These are phyloP conservation scores for Melanotaenia pygmaea DNA, from an alignment of 2,797 vertebrate genomes.

Conservation along the genomic window DNA sequence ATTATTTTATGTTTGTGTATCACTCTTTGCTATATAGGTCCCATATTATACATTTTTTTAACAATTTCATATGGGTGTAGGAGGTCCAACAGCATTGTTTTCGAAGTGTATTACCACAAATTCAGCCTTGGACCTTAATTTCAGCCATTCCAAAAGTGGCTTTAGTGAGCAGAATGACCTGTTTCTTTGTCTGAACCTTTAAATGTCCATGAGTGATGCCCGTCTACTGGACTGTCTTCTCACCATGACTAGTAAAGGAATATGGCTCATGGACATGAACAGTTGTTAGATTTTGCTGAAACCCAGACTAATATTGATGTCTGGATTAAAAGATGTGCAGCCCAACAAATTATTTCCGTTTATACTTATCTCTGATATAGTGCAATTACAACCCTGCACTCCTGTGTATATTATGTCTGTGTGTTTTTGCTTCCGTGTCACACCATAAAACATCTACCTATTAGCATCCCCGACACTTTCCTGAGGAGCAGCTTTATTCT, in stretches of 20 bases:
- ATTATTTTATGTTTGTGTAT: background rate
- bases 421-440: conserved; percentile 31
- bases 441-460: conserved; percentile 73
- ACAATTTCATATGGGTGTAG: too few relatives aligned
- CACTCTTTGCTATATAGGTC: background rate
- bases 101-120: too few relatives aligned
- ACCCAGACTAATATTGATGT: background rate
- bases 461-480: conserved; percentile 74
- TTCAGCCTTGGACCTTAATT: too few relatives aligned
- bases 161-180: too few relatives aligned
- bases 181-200: too few relatives aligned
- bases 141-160: too few relatives aligned
- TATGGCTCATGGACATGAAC: background rate
- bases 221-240: background rate
- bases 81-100: too few relatives aligned
- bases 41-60: too few relatives aligned
- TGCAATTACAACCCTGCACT: conserved; percentile 49
- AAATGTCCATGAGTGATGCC: too few relatives aligned
- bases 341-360: conserved; percentile 12
- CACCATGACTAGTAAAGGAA: background rate
- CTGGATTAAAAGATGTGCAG: conserved; percentile 14
- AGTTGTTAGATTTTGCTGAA: background rate
- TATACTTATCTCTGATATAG: conserved; percentile 29
- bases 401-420: conserved; percentile 28
- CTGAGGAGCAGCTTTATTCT: conserved; percentile 57